These are phyloP conservation scores for Physella acuta DNA, from an alignment of 1,140 invertebrate species.

Conservation along the genomic window DNA sequence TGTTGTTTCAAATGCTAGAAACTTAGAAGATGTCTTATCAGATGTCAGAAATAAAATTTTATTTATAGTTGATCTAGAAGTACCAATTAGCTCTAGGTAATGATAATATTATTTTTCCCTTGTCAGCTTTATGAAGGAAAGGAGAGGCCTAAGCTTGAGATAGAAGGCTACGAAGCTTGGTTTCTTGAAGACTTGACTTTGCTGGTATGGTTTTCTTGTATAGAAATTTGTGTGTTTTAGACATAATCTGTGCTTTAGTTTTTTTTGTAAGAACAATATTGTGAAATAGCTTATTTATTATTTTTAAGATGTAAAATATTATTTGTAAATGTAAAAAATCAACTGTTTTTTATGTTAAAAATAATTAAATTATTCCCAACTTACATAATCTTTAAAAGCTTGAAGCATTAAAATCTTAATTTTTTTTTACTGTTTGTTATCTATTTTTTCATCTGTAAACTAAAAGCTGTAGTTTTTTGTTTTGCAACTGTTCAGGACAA, in stretches of 20 bases:
- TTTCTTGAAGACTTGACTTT: conserved; percentile 58
- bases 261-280: not conserved
- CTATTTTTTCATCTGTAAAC: conserved; percentile 8
- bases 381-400: no score
- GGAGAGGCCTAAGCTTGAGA: conserved; percentile 46
- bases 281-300: not conserved
- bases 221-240: not conserved
- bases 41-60: no score
- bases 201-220: conserved; percentile 42
- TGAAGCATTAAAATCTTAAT: no score
- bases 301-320: not conserved
- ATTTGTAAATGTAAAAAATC: not conserved
- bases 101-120: no score
- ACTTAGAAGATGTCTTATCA: no score
- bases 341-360: not conserved
- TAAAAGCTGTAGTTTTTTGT: not conserved
- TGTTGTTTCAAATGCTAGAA: no score
- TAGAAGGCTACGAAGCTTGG: conserved; percentile 65
- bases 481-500: conserved; percentile 55
- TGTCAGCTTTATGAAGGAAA: conserved; percentile 59
- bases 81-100: no score
- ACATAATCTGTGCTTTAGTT: not conserved
- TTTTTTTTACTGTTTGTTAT: not conserved
- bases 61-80: no score
- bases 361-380: not conserved